These are phyloP conservation scores for Grapholita molesta DNA, from an alignment of 1,140 invertebrate genomes.

Conservation along the genomic window DNA sequence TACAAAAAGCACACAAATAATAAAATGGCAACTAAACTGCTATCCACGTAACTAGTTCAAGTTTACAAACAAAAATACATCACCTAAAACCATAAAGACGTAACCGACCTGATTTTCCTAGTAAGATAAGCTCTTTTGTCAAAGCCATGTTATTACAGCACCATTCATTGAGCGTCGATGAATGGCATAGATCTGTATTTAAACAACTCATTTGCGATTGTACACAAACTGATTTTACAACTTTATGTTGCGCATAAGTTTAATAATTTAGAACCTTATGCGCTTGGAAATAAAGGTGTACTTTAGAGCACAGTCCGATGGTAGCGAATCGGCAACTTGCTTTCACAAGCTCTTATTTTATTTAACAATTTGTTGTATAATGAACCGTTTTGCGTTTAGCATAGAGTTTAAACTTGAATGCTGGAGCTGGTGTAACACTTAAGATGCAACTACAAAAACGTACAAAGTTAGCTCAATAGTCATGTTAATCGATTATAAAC, in stretches of 20 bases:
- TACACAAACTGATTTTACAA: neutral
- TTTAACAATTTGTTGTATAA: neutral
- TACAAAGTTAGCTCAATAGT: neutral
- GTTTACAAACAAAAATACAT: slow-evolving; percentile 48
- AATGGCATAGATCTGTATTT: slow-evolving; percentile 38
- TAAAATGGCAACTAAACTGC: slow-evolving; percentile 25
- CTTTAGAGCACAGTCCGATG: neutral
- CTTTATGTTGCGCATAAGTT: neutral
- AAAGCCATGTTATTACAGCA: slow-evolving; percentile 36
- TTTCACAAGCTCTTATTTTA: neutral
- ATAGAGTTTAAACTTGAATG: neutral
- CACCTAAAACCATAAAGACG: neutral
- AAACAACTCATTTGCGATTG: slow-evolving; percentile 39
- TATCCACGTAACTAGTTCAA: slow-evolving; percentile 56
- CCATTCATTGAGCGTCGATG: slow-evolving; percentile 28
- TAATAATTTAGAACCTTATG: slow-evolving; percentile 23
- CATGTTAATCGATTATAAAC: neutral
- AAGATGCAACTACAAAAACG: neutral
- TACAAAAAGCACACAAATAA: slow-evolving; percentile 5
- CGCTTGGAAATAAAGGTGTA: neutral
- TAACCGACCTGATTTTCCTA: neutral
- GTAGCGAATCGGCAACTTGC: neutral
- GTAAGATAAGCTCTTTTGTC: neutral
- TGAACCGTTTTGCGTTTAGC: neutral
- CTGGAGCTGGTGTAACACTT: neutral